Evolutionary conservation across 2,797 vertebrate genomes (phyloP).

Genomic region (Sphenopsis melanotis): DNA sequence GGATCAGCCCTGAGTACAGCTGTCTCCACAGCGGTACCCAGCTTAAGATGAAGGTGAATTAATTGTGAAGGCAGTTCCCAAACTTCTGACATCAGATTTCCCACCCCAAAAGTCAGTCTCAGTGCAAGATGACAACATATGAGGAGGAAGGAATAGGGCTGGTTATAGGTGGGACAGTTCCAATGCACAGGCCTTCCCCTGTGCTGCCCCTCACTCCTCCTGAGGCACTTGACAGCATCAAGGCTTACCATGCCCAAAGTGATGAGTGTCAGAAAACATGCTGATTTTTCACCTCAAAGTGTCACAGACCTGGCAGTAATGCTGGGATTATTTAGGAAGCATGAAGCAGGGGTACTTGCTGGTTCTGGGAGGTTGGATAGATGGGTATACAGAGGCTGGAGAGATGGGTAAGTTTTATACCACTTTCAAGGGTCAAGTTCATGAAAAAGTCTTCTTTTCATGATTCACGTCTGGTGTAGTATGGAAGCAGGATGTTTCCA

Average conservation of each 20-base stretch:
- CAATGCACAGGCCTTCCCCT: background rate
- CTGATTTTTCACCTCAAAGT: background rate
- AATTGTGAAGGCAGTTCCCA: background rate
- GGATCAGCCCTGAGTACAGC: background rate
- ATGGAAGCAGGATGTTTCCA: slow-evolving; percentile 13
- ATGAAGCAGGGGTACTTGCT: background rate
- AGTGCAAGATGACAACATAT: background rate
- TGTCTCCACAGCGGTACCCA: background rate
- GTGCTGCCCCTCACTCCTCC: background rate
- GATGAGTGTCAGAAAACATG: fast-evolving
- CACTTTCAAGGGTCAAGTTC: background rate
- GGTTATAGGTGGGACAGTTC: background rate
- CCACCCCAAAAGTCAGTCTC: background rate
- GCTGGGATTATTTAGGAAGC: background rate
- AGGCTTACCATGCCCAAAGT: background rate
- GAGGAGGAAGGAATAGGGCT: background rate
- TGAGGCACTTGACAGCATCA: background rate
- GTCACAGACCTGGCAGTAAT: background rate
- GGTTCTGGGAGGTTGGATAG: background rate
- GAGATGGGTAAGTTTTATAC: background rate
- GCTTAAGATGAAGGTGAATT: background rate
- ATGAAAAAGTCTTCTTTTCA: background rate
- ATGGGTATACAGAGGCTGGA: background rate
- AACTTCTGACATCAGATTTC: background rate
- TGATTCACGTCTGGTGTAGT: background rate